Base-by-base conservation (phyloP, 1,140 invertebrate genomes). In the Drosophila nigromelanica region DNA sequence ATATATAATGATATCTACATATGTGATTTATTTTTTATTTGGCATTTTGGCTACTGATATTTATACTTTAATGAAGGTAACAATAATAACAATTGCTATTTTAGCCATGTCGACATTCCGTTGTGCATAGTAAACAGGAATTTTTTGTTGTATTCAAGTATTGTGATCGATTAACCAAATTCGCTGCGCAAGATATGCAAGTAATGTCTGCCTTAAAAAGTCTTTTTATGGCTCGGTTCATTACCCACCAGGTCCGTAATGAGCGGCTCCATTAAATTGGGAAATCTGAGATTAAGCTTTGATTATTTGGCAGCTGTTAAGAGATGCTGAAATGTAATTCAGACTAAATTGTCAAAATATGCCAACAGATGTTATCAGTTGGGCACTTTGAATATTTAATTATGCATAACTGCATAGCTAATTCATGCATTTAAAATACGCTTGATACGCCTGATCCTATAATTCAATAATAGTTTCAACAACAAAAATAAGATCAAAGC, bases 81-180 rank as follows among this genome's bases (percentile, higher is more conserved):
- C 35, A 55, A 58, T 58, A 58, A 55, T 55, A 39, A 63, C 50
- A 63, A 40, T 40, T 50, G 35, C 43, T 39, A 67, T 48, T 48
- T 14, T 4, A 50, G 27, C 27, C 15, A 56, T 66, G 52, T 30
- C 27, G 37, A 48, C 45, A 55, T 30, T 63, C 21, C 43, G 59
- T 18, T 35, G 59, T 48, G 67, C 67, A 66, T 71, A 58, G 35
- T 40, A 50, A 71, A 66, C 45, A 56, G 61, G 61, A 6, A 43
- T 40, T 50, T 50, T 56, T 40, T 58, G 55, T 48, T 43, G n/a
- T 60, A 60, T 60, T 60, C 43, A 60, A 37, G 27, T 14, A 51
- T 37, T 48, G 68, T 51, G 43, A 56, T 64, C 68, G 61, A 71
- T 71, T 71, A 71, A 37, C 51, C 61, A 70, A 70, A 70, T 68